Percentiles rank a stretch among this genome's conserved stretches.
phyloP scores from a whole-genome alignment of 1,140 invertebrate species.

The Chironomus tepperi region DNA sequence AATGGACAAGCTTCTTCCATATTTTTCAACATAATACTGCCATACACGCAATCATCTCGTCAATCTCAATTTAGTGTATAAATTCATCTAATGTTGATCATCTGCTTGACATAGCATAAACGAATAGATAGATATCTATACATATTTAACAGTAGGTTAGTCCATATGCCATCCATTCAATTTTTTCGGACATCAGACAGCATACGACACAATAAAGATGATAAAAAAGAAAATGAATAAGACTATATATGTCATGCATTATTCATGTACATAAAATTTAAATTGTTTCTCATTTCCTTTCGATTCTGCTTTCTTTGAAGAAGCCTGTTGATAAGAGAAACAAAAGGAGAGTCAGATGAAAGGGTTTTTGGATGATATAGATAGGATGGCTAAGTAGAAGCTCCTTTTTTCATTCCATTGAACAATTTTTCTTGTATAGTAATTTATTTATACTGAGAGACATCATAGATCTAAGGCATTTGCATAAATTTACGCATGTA shows the following conservation, averaged over 20 bases:
- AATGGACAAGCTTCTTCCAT: no score
- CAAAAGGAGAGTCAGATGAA: not conserved
- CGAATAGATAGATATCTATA: no score
- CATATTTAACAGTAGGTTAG: no score
- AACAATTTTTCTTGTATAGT: not conserved
- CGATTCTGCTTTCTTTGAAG: not conserved
- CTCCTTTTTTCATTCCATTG: not conserved
- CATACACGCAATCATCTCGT: no score
- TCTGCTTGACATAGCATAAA: no score
- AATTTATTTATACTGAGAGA: not conserved
- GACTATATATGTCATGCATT: not conserved
- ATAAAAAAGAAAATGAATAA: not conserved
- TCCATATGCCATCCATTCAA: no score
- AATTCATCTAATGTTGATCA: no score
- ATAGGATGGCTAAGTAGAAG: no score
- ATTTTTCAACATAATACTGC: no score
- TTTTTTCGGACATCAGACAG: no score
- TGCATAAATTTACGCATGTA: not conserved
- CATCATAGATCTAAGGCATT: not conserved
- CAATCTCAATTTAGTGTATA: no score
- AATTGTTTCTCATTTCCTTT: not conserved
- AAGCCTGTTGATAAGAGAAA: slow-evolving; percentile 6
- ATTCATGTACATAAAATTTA: slow-evolving; percentile 10
- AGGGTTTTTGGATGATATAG: not conserved
- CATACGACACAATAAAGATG: no score